These are phyloP conservation scores for Thymallus thymallus DNA, from an alignment of 2,113 vertebrate species.

Conservation along the genomic window DNA sequence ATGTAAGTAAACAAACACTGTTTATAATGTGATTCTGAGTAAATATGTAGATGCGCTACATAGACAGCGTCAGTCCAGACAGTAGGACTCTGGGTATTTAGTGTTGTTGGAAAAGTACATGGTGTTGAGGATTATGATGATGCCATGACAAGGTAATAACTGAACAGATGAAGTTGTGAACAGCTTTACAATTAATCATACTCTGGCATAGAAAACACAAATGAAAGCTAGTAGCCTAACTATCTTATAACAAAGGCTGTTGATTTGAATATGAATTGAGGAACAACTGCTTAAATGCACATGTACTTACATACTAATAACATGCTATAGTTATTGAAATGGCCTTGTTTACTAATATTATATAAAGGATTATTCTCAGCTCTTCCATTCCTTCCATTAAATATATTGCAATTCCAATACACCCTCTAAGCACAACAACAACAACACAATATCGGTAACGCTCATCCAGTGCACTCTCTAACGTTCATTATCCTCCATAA, in stretches of 20 bases:
- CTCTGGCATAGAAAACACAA: no score
- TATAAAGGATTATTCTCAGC: conserved; percentile 19
- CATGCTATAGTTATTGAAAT: conserved; percentile 18
- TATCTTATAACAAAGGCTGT: no score
- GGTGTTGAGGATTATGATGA: background rate
- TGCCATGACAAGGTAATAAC: background rate
- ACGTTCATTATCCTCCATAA: no score
- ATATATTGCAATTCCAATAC: background rate
- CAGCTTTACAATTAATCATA: no score
- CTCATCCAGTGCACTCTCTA: no score
- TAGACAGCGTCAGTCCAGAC: no score
- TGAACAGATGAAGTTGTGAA: no score
- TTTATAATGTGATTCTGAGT: background rate
- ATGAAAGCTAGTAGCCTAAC: no score
- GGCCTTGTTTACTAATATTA: conserved; percentile 14
- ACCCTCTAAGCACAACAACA: no score
- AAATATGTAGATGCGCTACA: background rate
- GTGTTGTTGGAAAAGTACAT: no score
- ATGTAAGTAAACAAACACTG: conserved; percentile 2
- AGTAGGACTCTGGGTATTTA: no score
- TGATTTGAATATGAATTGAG: background rate
- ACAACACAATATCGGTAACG: no score
- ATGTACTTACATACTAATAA: conserved; percentile 3
- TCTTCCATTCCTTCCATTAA: background rate
- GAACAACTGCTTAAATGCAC: conserved; percentile 5